Evolutionary conservation across 2,888 invertebrate species (phyloP).

Genomic region (Xanthorhoe designata): DNA sequence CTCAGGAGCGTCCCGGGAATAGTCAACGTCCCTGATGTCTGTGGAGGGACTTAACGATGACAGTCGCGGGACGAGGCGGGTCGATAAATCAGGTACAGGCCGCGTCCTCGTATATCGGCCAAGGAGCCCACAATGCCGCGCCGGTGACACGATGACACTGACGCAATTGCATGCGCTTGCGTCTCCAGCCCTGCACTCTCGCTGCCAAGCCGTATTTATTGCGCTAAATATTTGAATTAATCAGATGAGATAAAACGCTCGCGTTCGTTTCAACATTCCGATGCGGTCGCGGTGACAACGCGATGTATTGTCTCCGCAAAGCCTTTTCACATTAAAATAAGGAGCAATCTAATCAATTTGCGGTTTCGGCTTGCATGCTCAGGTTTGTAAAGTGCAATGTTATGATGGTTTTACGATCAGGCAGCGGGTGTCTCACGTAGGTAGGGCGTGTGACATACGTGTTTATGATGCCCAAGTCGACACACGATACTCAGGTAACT

Average conservation of each 20-base stretch:
- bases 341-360: constrained; percentile 52
- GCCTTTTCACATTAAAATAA: constrained; percentile 32
- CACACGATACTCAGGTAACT: constrained; percentile 68
- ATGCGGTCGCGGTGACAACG: constrained; percentile 82
- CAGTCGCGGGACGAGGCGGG: constrained; percentile 53
- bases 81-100: constrained; percentile 81
- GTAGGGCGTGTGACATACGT: constrained; percentile 73
- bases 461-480: constrained; percentile 76
- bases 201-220: constrained; percentile 72
- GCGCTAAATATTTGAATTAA: constrained; percentile 85
- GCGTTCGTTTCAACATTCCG: constrained; percentile 81
- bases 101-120: constrained; percentile 70
- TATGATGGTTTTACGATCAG: constrained; percentile 73
- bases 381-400: constrained; percentile 52
- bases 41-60: neutral
- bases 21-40: neutral
- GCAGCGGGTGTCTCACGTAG: constrained; percentile 64
- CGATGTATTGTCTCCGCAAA: constrained; percentile 78
- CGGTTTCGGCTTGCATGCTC: constrained; percentile 51
- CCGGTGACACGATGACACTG: constrained; percentile 78
- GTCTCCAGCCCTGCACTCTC: constrained; percentile 48
- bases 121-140: constrained; percentile 72
- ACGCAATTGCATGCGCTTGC: constrained; percentile 78
- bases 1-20: constrained; percentile 47
- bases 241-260: constrained; percentile 83